These are phyloP conservation scores for Ectemnius continuus DNA, from an alignment of 2,888 invertebrate genomes.

Conservation along the genomic window DNA sequence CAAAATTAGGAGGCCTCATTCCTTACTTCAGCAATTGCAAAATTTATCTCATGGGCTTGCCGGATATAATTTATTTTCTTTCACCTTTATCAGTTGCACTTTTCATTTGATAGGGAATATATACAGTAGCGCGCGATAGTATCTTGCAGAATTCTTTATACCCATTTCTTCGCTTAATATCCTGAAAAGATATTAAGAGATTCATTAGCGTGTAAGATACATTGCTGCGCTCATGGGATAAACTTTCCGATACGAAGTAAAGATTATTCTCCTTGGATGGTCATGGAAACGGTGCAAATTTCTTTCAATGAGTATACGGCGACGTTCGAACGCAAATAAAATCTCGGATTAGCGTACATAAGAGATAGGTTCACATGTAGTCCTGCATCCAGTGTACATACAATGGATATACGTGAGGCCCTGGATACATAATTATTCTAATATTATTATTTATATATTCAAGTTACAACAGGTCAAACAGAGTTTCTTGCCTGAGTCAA, in stretches of 20 bases:
- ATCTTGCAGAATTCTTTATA: too few species aligned
- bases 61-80: neutral
- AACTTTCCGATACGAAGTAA: conserved; percentile 33
- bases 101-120: too few species aligned
- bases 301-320: conserved; percentile 30
- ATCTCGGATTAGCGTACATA: conserved; percentile 27
- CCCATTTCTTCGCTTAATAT: too few species aligned
- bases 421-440: conserved; percentile 63
- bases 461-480: conserved; percentile 37
- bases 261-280: conserved; percentile 25
- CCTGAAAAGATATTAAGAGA: too few species aligned
- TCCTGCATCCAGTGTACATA: conserved; percentile 39
- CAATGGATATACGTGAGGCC: conserved; percentile 42
- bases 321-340: conserved; percentile 17
- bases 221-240: conserved; percentile 26
- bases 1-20: conserved; percentile 34
- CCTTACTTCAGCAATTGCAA: conserved; percentile 36
- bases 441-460: conserved; percentile 38
- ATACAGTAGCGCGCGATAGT: too few species aligned
- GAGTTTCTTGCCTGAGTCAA: conserved; percentile 44
- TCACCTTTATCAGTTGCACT: too few species aligned
- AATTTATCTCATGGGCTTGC: conserved; percentile 26
- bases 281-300: conserved; percentile 22
- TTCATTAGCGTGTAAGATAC: too few species aligned
- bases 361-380: conserved; percentile 28